phyloP scores from a whole-genome alignment of 1,140 invertebrate genomes.

The Coptotermes formosanus region DNA sequence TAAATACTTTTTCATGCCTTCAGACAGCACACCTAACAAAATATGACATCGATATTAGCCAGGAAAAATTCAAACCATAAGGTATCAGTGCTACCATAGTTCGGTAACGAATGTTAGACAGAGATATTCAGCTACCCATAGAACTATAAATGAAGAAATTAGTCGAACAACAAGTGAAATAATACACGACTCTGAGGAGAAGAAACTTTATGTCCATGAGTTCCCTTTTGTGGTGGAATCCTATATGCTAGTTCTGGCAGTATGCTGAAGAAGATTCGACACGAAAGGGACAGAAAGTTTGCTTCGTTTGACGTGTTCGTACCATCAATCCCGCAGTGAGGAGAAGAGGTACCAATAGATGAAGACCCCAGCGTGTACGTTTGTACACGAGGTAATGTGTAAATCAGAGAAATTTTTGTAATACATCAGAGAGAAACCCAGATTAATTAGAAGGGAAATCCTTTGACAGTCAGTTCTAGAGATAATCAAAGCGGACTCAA shows the following conservation, averaged over 20 bases:
- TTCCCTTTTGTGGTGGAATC: background rate
- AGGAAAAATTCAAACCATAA: too few species aligned
- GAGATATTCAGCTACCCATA: background rate
- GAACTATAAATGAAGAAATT: background rate
- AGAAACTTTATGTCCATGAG: background rate
- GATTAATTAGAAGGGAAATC: slow-evolving; percentile 16
- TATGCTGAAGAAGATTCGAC: background rate
- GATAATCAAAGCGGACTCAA: background rate
- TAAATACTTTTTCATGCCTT: too few species aligned
- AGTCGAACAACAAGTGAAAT: background rate
- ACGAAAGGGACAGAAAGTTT: background rate
- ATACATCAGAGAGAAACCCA: background rate
- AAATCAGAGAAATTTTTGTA: background rate
- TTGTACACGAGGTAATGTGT: background rate
- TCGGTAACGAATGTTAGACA: too few species aligned
- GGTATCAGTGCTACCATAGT: too few species aligned
- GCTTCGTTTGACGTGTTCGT: background rate
- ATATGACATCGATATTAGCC: too few species aligned
- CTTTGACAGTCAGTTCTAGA: slow-evolving; percentile 8
- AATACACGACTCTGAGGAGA: background rate
- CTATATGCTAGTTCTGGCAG: background rate
- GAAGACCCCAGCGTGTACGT: background rate
- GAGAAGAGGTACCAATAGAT: background rate
- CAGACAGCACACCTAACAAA: too few species aligned
- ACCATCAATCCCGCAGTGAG: background rate